phyloP scores from a whole-genome alignment of 2,888 invertebrate genomes.

The Strigamia maritima region DNA sequence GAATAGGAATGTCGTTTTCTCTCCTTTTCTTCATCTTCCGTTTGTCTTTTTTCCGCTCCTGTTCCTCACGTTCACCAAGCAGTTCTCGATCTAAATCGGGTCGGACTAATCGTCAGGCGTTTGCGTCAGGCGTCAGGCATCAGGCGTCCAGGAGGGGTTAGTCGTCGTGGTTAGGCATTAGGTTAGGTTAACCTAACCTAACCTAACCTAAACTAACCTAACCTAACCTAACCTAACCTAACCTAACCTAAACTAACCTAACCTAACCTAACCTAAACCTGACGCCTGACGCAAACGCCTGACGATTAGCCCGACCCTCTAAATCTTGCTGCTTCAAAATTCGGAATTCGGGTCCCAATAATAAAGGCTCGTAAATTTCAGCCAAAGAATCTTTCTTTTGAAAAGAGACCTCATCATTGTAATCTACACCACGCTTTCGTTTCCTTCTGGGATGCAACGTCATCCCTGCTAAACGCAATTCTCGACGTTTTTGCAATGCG shows the following conservation, averaged over 20 bases:
- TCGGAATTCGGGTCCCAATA: constrained; percentile 82
- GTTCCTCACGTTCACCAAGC: constrained; percentile 86
- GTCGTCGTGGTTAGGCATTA: too few species aligned
- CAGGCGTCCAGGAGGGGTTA: too few species aligned
- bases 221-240: too few species aligned
- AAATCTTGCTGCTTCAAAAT: constrained; percentile 85
- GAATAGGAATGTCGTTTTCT: constrained; percentile 86
- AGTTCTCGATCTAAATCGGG: too few species aligned
- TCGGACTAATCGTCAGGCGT: too few species aligned
- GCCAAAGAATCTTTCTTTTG: constrained; percentile 90
- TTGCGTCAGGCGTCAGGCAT: too few species aligned
- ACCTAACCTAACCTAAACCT: too few species aligned
- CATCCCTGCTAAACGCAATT: constrained; percentile 95
- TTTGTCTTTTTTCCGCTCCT: constrained; percentile 91
- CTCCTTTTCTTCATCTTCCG: constrained; percentile 91
- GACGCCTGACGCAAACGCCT: too few species aligned
- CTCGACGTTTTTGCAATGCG: constrained; percentile 94
- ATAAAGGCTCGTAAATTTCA: constrained; percentile 85
- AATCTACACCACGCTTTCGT: constrained; percentile 84
- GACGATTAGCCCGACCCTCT: too few species aligned
- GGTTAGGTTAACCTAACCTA: too few species aligned
- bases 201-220: too few species aligned
- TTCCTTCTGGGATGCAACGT: constrained; percentile 51
- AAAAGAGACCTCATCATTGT: constrained; percentile 96
- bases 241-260: too few species aligned